Evolutionary conservation across 2,888 invertebrate species (phyloP).

Genomic region (Papilio protenor): DNA sequence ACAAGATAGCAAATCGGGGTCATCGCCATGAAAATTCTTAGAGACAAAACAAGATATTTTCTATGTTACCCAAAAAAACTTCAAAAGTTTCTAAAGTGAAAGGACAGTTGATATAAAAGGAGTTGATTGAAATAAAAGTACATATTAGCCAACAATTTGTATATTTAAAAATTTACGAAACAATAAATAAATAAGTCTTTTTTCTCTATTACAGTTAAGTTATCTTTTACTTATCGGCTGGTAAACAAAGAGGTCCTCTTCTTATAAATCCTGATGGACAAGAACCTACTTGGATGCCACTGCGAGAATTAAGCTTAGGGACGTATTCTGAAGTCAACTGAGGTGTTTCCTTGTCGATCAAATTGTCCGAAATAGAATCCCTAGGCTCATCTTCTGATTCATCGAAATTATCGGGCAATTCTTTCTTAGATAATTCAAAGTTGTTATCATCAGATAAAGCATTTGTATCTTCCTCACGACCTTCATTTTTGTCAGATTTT

Average conservation of each 20-base stretch:
- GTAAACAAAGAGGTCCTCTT: conserved; percentile 19
- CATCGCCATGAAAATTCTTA: too few relatives aligned
- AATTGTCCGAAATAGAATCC: neutral
- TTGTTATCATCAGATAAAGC: neutral
- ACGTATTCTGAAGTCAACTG: neutral
- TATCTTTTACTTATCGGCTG: conserved; percentile 20
- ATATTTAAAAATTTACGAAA: conserved; percentile 21
- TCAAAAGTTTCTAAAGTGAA: neutral
- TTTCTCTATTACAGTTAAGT: neutral
- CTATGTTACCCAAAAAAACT: neutral
- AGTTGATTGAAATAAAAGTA: neutral
- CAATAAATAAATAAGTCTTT: conserved; percentile 32
- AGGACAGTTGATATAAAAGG: neutral
- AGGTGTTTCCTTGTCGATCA: neutral
- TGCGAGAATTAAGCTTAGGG: neutral
- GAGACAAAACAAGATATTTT: too few relatives aligned
- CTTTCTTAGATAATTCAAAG: neutral
- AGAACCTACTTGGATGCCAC: conserved; percentile 10
- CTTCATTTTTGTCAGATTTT: neutral
- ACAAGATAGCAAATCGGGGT: too few relatives aligned
- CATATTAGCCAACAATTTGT: conserved; percentile 18
- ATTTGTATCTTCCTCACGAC: neutral
- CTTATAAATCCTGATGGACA: conserved; percentile 20
- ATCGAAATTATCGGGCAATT: conserved; percentile 32
- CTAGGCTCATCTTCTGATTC: neutral